Conservation (phyloP, 2,113 vertebrate species). For the Dolichallabes microphthalmus region DNA sequence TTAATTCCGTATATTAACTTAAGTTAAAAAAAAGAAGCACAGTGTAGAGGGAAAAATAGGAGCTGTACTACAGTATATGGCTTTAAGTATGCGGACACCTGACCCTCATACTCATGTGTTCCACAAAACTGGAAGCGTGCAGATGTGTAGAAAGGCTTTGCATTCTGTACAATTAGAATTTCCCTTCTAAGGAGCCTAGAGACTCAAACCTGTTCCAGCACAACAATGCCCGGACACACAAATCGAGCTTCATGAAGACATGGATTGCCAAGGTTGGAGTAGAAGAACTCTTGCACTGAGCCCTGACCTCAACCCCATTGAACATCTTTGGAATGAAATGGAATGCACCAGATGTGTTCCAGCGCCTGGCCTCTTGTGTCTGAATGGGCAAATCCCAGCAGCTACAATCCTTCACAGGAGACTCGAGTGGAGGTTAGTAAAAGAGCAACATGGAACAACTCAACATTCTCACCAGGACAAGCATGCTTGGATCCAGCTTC, state of each 20-base stretch:
- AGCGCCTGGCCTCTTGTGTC: background rate
- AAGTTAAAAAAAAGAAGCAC: background rate
- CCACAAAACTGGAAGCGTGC: background rate
- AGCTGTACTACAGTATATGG: background rate
- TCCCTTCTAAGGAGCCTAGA: background rate
- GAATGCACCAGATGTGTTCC: background rate
- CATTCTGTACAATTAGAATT: background rate
- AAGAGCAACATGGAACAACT: too few relatives aligned
- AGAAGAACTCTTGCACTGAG: background rate
- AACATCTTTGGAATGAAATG: background rate
- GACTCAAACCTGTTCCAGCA: background rate
- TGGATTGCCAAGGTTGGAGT: background rate
- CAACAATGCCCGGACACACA: background rate
- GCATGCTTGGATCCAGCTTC: too few relatives aligned
- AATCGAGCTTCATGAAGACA: background rate
- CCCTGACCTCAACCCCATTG: background rate
- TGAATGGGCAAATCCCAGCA: background rate
- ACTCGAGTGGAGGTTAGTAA: background rate
- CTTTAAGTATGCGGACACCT: background rate
- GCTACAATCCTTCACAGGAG: background rate
- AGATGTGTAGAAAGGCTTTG: background rate
- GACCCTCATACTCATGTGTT: background rate
- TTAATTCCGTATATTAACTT: background rate
- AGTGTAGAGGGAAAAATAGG: background rate
- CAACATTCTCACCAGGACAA: background rate